Evolutionary conservation across 2,113 vertebrate genomes (phyloP), one percentile per base, ranked within the genome.

Genomic region (Egretta garzetta): DNA sequence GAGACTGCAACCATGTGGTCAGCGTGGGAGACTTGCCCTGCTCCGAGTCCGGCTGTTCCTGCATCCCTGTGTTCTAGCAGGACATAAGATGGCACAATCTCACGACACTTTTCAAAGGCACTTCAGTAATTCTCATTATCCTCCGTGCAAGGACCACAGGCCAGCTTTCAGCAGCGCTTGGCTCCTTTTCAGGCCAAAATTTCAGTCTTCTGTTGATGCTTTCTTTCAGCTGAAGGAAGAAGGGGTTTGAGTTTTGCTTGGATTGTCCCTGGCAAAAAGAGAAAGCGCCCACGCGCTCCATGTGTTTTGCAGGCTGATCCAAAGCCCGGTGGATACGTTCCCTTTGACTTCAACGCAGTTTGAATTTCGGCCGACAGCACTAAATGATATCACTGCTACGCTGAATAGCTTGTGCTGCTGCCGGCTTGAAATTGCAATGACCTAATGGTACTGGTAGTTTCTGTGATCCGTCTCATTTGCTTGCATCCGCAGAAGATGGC

Each of bases 241-340:
- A 91, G 88, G 88, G 89, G 94, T 66, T 50, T 96, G 96, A 56
- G 56, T 55, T 96, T 89, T 87, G 88, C 86, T 93, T 88, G 91
- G 73, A 85, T 95, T 95, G 92, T 96, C 96, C 97, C 95, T 97
- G 96, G 95, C 95, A 94, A 39, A 60, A 81, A 37, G 62, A 92
- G 86, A 43, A 90, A 82, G 96, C 87, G 7, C 96, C 96, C 87
- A 95, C 90, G 2, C 63, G 0, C 60, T 80, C 83, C 93, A 56
- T 92, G 94, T 91, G 96, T 90, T 93, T 4, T 16, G 72, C 83
- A 70, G 95, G 80, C 92, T 95, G 92, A 21, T 95, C 94, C 95
- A 73, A 53, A 75, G 91, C 91, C 95, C 13, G 26, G 73, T 15
- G 66, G 72, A 83, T 86, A 32, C 90, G 0, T 58, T 91, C 62